A percentile compares a stretch with the other conserved stretches of the same genome.
These are phyloP conservation scores for Myodes glareolus DNA, from an alignment of 2,113 vertebrate genomes.

Conservation along the genomic window DNA sequence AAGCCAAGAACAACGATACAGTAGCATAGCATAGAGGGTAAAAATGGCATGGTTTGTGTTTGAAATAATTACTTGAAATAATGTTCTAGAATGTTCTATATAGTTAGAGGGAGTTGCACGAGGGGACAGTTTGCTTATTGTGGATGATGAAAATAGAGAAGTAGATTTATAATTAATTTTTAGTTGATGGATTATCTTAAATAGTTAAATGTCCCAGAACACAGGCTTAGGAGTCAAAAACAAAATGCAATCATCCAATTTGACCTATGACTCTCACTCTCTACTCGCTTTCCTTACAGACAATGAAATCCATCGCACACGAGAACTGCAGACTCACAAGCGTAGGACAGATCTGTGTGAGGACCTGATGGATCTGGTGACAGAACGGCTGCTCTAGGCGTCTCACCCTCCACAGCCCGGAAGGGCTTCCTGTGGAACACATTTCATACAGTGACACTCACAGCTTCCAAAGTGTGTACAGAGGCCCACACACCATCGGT, in stretches of 20 bases:
- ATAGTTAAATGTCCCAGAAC: not conserved
- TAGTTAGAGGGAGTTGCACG: not conserved
- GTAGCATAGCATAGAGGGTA: not conserved
- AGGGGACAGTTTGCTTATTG: not conserved
- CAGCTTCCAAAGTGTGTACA: not conserved
- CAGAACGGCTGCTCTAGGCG: not conserved
- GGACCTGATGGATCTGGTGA: not conserved
- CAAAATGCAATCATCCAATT: not conserved
- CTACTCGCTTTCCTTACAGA: not conserved
- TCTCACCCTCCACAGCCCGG: not conserved
- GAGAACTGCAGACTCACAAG: slow-evolving; percentile 5
- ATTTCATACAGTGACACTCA: not conserved
- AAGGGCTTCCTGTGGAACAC: not conserved
- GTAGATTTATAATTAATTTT: not conserved
- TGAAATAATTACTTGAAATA: not conserved
- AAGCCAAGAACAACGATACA: not conserved
- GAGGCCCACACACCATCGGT: not conserved
- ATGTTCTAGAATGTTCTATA: not conserved
- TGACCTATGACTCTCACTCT: not conserved
- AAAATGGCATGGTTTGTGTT: not conserved
- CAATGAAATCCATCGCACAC: not conserved
- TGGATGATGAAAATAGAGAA: not conserved
- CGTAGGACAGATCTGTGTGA: not conserved
- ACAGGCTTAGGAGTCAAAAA: not conserved
- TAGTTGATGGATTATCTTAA: not conserved